Evolutionary conservation across 2,113 vertebrate species (phyloP).

Genomic region (Pionites leucogaster): DNA sequence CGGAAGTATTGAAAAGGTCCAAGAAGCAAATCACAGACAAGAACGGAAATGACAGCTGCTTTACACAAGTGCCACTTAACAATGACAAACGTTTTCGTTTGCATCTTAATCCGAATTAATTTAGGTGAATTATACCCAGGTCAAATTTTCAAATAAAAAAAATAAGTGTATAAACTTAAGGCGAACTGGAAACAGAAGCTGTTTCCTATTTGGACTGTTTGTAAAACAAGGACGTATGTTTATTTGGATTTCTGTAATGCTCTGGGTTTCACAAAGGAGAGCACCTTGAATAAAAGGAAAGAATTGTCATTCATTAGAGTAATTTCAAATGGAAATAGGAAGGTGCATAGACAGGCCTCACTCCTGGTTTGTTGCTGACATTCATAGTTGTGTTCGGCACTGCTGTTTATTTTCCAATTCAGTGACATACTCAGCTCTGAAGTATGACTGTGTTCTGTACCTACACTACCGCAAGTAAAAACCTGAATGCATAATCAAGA

Average conservation of each 20-base stretch:
- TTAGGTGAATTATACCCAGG: background rate
- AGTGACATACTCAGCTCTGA: rapidly evolving
- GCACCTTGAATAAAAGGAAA: background rate
- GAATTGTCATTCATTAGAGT: background rate
- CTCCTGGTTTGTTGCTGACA: background rate
- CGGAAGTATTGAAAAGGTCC: background rate
- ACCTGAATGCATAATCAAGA: background rate
- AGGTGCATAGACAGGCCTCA: background rate
- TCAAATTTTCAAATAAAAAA: background rate
- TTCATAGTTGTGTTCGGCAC: background rate
- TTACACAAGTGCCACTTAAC: background rate
- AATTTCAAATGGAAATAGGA: background rate
- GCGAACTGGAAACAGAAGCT: background rate
- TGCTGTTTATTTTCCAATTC: background rate
- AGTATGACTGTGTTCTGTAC: background rate
- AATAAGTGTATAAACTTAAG: background rate
- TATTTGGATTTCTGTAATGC: background rate
- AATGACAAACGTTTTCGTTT: background rate
- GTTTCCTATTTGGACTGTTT: background rate
- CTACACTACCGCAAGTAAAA: background rate
- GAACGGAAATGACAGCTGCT: background rate
- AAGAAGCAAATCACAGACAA: background rate
- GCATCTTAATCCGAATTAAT: background rate
- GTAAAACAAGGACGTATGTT: background rate
- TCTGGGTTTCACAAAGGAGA: background rate